Evolutionary conservation across 2,113 vertebrate genomes (phyloP).

Genomic region (Mormoops blainvillei): DNA sequence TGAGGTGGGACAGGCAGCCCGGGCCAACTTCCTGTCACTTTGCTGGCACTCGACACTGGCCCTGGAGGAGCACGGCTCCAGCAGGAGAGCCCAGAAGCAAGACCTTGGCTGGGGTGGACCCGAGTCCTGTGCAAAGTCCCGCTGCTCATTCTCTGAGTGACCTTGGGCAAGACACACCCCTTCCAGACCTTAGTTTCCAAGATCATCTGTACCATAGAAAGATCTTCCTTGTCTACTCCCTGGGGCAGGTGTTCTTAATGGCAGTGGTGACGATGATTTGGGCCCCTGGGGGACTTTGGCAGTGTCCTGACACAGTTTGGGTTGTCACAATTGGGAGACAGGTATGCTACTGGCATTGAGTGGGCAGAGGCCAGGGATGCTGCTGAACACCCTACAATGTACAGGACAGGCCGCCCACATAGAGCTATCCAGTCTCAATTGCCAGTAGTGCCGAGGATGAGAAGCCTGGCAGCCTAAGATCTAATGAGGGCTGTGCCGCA

Average conservation of each 20-base stretch:
- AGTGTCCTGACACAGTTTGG: background rate
- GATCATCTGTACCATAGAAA: rapidly evolving
- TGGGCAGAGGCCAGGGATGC: background rate
- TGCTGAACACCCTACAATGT: rapidly evolving
- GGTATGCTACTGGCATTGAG: background rate
- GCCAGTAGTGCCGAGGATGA: background rate
- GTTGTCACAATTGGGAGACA: background rate
- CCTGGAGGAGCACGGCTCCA: background rate
- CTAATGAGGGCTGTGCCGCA: background rate
- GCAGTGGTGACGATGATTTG: too few relatives aligned
- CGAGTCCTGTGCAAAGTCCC: background rate
- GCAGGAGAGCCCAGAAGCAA: background rate
- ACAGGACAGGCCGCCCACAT: background rate
- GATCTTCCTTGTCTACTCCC: background rate
- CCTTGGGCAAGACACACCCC: background rate
- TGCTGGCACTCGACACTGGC: background rate
- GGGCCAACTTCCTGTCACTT: background rate
- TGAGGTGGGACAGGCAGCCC: background rate
- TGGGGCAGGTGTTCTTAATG: background rate
- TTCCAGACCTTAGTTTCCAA: background rate
- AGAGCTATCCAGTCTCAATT: background rate
- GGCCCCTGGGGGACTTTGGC: background rate
- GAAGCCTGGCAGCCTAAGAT: background rate
- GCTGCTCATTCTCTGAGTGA: background rate
- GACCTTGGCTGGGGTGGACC: background rate